phyloP scores from a whole-genome alignment of 2,797 vertebrate genomes.

The Lepilemur ruficaudatus region DNA sequence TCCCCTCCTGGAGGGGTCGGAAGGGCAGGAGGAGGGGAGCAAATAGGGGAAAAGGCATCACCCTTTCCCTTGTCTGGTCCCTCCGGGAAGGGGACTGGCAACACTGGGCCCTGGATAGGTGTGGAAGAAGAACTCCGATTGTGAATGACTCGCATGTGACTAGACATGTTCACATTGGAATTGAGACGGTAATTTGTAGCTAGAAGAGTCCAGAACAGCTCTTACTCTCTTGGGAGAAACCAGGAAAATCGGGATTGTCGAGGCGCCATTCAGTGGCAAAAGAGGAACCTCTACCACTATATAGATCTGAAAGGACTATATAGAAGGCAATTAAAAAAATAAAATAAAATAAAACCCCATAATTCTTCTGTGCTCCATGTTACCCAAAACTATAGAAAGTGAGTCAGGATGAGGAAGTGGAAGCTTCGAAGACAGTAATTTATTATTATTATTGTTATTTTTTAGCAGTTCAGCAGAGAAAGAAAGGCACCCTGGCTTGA shows the following conservation, averaged over 20 bases:
- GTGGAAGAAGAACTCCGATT: neutral
- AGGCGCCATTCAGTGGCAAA: neutral
- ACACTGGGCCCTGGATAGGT: neutral
- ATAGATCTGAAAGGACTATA: neutral
- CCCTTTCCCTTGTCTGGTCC: neutral
- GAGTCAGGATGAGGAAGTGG: neutral
- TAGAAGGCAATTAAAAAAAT: neutral
- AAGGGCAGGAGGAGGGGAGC: neutral
- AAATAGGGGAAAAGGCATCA: neutral
- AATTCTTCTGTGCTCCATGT: neutral
- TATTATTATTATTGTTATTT: neutral
- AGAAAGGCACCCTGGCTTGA: neutral
- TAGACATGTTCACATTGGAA: neutral
- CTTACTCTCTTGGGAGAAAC: neutral
- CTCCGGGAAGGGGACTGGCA: neutral
- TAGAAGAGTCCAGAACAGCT: neutral
- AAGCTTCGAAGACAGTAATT: neutral
- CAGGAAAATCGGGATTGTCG: neutral
- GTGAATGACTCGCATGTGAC: neutral
- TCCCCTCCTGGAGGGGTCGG: no score
- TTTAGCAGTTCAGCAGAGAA: neutral
- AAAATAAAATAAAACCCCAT: neutral
- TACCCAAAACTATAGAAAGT: neutral
- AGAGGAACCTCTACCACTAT: neutral
- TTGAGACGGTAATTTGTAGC: neutral